Evolutionary conservation across 1,140 invertebrate species (phyloP).

Genomic region (Formica selysi): DNA sequence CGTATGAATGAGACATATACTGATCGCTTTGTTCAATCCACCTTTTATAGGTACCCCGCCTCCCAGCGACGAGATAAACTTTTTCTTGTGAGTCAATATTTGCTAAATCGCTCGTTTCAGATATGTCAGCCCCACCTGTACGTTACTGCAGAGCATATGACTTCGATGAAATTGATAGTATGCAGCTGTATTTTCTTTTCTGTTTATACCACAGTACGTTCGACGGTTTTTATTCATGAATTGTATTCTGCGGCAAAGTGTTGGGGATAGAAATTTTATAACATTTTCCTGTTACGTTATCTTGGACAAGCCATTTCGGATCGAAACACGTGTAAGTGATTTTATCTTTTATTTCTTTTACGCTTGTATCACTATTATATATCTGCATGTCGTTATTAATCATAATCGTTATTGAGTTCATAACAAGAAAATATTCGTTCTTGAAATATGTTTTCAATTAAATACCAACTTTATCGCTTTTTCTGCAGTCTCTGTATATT

Average conservation of each 20-base stretch:
- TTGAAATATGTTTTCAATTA: not conserved
- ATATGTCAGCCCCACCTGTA: slow-evolving; percentile 22
- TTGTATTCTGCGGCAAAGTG: not conserved
- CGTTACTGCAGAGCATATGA: not conserved
- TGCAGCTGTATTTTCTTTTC: slow-evolving; percentile 21
- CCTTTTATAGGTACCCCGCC: not conserved
- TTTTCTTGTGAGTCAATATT: slow-evolving; percentile 32
- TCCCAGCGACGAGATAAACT: slow-evolving; percentile 14
- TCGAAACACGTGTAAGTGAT: not conserved
- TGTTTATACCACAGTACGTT: not conserved
- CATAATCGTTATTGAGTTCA: slow-evolving; percentile 19
- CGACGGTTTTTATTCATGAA: slow-evolving; percentile 35
- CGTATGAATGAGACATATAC: slow-evolving; percentile 22
- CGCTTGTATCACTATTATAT: not conserved
- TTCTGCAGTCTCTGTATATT: not conserved
- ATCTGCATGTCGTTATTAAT: slow-evolving; percentile 20
- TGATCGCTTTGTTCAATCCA: slow-evolving; percentile 17
- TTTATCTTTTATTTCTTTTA: slow-evolving; percentile 15
- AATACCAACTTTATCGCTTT: not conserved
- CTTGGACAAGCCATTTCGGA: not conserved
- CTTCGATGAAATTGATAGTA: slow-evolving; percentile 44
- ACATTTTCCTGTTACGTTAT: slow-evolving; percentile 25
- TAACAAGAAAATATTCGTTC: not conserved
- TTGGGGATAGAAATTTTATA: slow-evolving; percentile 12
- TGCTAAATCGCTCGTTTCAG: slow-evolving; percentile 39